These are phyloP conservation scores for Ctenopoma multispine DNA, from an alignment of 2,797 vertebrate genomes.

Conservation along the genomic window DNA sequence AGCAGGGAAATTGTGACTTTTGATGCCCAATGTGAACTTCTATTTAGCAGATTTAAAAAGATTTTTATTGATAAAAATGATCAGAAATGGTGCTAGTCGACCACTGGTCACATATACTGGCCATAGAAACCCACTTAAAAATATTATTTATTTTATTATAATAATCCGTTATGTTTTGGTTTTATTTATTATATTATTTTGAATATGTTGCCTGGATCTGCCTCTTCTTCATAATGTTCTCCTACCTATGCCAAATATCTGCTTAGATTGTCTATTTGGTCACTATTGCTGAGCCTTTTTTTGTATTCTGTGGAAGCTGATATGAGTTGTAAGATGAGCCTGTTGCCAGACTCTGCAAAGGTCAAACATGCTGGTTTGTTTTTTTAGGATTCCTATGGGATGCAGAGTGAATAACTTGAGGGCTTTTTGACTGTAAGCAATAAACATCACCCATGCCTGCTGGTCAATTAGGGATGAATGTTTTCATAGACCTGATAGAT, in stretches of 20 bases:
- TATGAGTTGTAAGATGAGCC: constrained; percentile 85
- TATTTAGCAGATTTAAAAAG: constrained; percentile 16
- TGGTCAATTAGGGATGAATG: constrained; percentile 75
- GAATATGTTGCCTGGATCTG: constrained; percentile 44
- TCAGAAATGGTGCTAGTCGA: constrained; percentile 10
- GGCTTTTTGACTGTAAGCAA: constrained; percentile 76
- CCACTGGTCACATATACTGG: constrained; percentile 18
- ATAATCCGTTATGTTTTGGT: too few relatives aligned
- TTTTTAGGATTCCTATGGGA: constrained; percentile 78
- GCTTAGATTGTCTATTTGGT: constrained; percentile 80
- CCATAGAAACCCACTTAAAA: constrained; percentile 13
- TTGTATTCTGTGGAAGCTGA: constrained; percentile 84
- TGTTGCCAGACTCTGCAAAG: constrained; percentile 85
- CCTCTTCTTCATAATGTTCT: constrained; percentile 41
- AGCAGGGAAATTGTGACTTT: constrained; percentile 58
- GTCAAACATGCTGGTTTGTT: constrained; percentile 85
- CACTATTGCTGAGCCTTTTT: constrained; percentile 82
- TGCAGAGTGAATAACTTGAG: constrained; percentile 68
- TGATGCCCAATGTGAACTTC: constrained; percentile 47
- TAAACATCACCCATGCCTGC: constrained; percentile 76
- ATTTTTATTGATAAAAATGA: background rate
- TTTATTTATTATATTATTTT: background rate
- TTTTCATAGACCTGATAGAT: constrained; percentile 67
- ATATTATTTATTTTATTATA: constrained; percentile 26
- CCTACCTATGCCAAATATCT: constrained; percentile 47